phyloP scores from a whole-genome alignment of 2,888 invertebrate species.

The Leptura quadrifasciata region DNA sequence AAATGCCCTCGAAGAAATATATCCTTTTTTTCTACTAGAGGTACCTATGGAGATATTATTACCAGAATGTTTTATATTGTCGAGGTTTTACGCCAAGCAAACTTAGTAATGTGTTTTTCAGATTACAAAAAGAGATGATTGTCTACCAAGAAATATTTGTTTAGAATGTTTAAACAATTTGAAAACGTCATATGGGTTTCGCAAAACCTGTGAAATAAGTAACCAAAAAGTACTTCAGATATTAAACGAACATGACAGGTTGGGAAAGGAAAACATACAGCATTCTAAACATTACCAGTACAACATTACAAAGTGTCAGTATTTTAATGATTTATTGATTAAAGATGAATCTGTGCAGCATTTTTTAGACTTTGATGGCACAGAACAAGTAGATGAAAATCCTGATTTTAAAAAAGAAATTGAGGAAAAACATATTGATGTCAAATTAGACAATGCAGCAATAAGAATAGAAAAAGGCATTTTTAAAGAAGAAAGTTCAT shows the following conservation, averaged over 20 bases:
- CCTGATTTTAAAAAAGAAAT: not conserved
- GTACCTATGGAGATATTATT: not conserved
- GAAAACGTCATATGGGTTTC: not conserved
- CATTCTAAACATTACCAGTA: not conserved
- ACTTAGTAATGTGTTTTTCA: not conserved
- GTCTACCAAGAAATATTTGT: not conserved
- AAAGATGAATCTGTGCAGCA: not conserved
- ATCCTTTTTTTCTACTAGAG: not conserved
- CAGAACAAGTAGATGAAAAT: not conserved
- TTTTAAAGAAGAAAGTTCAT: not conserved
- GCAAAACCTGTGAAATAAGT: not conserved
- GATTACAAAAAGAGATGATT: constrained; percentile 7
- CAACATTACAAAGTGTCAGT: not conserved
- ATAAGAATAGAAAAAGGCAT: not conserved
- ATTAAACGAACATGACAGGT: not conserved
- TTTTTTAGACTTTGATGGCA: not conserved
- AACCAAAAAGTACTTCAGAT: not conserved
- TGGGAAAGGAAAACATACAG: not conserved
- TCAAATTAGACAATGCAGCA: not conserved
- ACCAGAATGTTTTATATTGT: not conserved
- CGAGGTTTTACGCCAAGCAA: not conserved
- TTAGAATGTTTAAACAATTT: not conserved
- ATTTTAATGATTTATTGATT: not conserved
- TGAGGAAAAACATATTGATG: not conserved
- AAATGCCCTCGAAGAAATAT: not conserved